Evolutionary conservation across 2,888 invertebrate species (phyloP), one percentile per base, ranked within the genome.

Genomic region (Drosophila suboccidentalis): DNA sequence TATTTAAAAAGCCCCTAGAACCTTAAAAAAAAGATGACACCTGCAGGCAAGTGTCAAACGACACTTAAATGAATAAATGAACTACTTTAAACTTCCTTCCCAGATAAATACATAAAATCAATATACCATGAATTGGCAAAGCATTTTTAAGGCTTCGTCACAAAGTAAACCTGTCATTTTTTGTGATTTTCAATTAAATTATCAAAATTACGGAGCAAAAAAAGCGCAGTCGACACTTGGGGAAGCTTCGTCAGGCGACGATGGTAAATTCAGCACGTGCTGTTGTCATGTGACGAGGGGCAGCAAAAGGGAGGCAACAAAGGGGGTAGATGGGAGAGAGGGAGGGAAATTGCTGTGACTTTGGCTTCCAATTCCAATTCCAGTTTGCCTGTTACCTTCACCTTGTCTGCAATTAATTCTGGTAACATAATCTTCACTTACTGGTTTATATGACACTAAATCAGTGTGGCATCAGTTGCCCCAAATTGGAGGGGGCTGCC

Each of bases 351-450:
- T 13, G 38, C 13, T 17, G 34, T 15, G 43, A 38, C 47, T 39
- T 64, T 49, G 39, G 54, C 49, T 72, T 49, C 15, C 51, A 54
- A 22, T 72, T 49, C 15, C 51, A 54, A 22, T 47, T 29, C 59
- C 50, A 58, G 57, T 58, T 47, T 26, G 62, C 41, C 47, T 66
- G 78, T 61, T 87, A 87, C 84, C 86, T 87, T 82, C 82, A 88
- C 86, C 86, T 86, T 88, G 80, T 69, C 78, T 78, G 89, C 90
- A 89, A 89, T 89, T 90, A 89, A 90, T 89, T 89, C 82, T 84
- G 82, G 89, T 90, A 90, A 89, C 87, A 89, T 87, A 89, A 89
- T 90, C 89, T 86, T 87, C 87, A 89, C 89, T 88, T 88, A 89
- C 89, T 81, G 80, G 75, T 88, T 89, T 83, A 80, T 88, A 86